Percentiles rank a stretch among this genome's conserved stretches.
These are phyloP conservation scores for Drosophila bipectinata DNA, from an alignment of 1,140 invertebrate species.

Conservation along the genomic window DNA sequence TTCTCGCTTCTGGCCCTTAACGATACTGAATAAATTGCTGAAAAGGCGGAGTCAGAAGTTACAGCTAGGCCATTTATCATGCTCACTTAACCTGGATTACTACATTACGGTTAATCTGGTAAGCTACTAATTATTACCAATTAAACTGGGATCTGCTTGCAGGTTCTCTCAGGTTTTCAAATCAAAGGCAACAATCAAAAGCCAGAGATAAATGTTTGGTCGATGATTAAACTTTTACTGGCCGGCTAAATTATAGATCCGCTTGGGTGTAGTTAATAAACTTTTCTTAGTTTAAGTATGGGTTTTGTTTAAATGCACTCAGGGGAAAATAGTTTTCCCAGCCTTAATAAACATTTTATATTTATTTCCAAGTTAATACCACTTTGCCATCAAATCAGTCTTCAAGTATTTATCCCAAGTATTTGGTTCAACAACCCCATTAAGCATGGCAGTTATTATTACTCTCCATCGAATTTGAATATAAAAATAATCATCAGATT, in stretches of 20 bases:
- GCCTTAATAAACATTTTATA: background rate
- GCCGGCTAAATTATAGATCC: slow-evolving; percentile 4
- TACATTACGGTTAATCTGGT: slow-evolving; percentile 15
- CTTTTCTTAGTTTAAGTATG: slow-evolving; percentile 5
- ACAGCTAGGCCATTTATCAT: slow-evolving; percentile 36
- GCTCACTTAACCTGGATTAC: slow-evolving; percentile 32
- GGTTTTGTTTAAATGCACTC: slow-evolving; percentile 2
- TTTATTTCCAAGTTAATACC: background rate
- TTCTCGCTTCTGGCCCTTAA: slow-evolving; percentile 6
- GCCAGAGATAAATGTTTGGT: background rate
- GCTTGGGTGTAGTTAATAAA: background rate
- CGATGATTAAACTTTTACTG: too few species aligned
- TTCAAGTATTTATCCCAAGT: slow-evolving; percentile 11
- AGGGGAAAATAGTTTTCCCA: background rate
- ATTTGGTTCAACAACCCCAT: background rate
- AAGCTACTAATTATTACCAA: slow-evolving; percentile 17
- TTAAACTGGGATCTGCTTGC: slow-evolving; percentile 6
- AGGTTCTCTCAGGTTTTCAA: background rate
- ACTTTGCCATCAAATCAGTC: background rate
- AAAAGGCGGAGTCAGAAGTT: slow-evolving; percentile 18
- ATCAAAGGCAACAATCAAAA: background rate
- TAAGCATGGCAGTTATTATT: too few species aligned
- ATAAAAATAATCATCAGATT: slow-evolving; percentile 16
- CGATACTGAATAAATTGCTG: slow-evolving; percentile 14
- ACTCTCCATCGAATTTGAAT: slow-evolving; percentile 17